These are phyloP conservation scores for Drosophila heteroneura DNA, from an alignment of 2,888 invertebrate genomes.

Conservation along the genomic window DNA sequence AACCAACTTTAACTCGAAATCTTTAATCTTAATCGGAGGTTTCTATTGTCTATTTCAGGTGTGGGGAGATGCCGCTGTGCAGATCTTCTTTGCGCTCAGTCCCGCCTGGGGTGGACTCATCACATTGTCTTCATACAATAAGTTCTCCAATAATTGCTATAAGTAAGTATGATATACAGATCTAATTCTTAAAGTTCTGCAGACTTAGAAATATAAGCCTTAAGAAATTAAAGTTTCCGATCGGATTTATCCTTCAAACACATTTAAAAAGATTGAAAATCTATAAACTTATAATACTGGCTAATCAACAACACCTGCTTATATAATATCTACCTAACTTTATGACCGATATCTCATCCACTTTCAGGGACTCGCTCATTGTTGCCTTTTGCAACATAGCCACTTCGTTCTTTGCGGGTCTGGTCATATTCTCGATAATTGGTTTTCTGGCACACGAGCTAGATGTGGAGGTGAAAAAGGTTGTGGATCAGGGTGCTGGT, in stretches of 20 bases:
- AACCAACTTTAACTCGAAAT: not conserved
- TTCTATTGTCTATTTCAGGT: conserved; percentile 86
- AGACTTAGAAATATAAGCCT: not conserved
- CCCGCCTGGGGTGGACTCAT: conserved; percentile 95
- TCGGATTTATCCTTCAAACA: not conserved
- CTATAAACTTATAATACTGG: not conserved
- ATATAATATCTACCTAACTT: not conserved
- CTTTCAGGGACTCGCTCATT: conserved; percentile 89
- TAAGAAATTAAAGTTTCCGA: not conserved
- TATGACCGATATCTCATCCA: not conserved
- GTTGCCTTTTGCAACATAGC: conserved; percentile 91
- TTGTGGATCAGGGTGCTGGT: conserved; percentile 92
- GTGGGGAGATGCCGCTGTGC: conserved; percentile 94
- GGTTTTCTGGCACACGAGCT: conserved; percentile 93
- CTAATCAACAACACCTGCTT: not conserved
- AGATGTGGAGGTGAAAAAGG: conserved; percentile 89
- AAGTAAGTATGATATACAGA: conserved; percentile 86
- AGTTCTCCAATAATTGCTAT: conserved; percentile 93
- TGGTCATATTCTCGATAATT: conserved; percentile 93
- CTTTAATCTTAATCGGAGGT: not conserved
- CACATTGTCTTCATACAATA: conserved; percentile 93
- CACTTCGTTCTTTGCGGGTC: conserved; percentile 92
- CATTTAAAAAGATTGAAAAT: not conserved
- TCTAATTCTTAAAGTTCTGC: not conserved
- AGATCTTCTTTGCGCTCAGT: conserved; percentile 94